Evolutionary conservation across 2,888 invertebrate species (phyloP), one percentile per base, ranked within the genome.

Genomic region (Busseola fusca): DNA sequence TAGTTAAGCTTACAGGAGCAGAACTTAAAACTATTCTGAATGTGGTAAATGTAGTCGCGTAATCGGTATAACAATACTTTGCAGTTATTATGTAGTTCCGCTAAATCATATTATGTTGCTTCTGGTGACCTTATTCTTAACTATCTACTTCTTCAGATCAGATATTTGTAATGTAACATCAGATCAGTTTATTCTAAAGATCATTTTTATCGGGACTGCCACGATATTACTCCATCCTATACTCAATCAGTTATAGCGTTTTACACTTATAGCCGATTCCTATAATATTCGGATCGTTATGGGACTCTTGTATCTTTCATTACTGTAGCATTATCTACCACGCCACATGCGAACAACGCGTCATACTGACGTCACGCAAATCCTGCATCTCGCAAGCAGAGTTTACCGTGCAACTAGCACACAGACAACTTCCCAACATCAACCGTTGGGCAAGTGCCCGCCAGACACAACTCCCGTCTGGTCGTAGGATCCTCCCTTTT

Each of bases 1-100:
- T 65, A 63, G 45, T 65, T 58, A 48, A 58, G 25, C 48, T 25
- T 50, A 73, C 48, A 42, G 30, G 4, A 25, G 7, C 3, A 12
- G 18, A 16, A 18, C n/a, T 48, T 48, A 30, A 54, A 74, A 42
- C n/a, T 45, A 14, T 59, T 52, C 21, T 67, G 59, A 25, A 52
- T 50, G 21, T 42, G 40, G 25, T 34, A 3, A 3, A 30, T n/a
- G 40, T 7, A 30, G 10, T 10, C 12, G 16, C 12, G 12, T 34
- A 30, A 58, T 58, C 25, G 10, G 9, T n/a, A n/a, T 57, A 3
- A 30, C 3, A 14, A 3, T 30, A 42, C 25, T 18, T 25, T 34
- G 40, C 18, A 42, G 30, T 25, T 40, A 25, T 3, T 54, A 3
- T 30, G 21, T 56, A 37, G 34, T 48, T 30, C 10, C 5, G n/a